These are phyloP conservation scores for Eciton burchellii DNA, from an alignment of 1,140 invertebrate genomes.

Conservation along the genomic window DNA sequence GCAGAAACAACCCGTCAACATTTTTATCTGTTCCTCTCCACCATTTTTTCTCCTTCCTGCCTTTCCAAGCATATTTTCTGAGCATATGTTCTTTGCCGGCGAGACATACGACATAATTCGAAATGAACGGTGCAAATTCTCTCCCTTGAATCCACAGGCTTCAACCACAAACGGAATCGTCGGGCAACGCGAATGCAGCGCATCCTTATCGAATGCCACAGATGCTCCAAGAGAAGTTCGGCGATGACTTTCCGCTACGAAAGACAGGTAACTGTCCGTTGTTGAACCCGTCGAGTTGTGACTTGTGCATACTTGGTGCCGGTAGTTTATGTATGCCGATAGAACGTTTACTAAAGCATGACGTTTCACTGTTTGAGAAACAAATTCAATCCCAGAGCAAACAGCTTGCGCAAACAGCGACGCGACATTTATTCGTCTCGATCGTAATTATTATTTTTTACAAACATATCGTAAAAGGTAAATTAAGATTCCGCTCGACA, in stretches of 20 bases:
- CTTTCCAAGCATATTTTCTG: too few species aligned
- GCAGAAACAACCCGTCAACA: too few species aligned
- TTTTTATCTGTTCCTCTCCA: too few species aligned
- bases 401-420: conserved; percentile 29
- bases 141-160: conserved; percentile 76
- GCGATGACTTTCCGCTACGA: conserved; percentile 94
- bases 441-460: conserved; percentile 19
- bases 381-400: conserved; percentile 35
- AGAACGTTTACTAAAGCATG: conserved; percentile 85
- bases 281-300: conserved; percentile 36
- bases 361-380: conserved; percentile 74
- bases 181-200: conserved; percentile 86
- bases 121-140: conserved; percentile 1
- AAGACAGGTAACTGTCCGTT: conserved; percentile 93
- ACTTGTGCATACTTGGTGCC: conserved; percentile 62
- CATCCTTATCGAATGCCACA: conserved; percentile 90
- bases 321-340: conserved; percentile 69
- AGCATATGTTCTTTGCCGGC: too few species aligned
- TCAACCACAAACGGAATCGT: conserved; percentile 82
- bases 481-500: neutral
- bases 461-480: conserved; percentile 6
- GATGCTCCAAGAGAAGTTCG: conserved; percentile 85
- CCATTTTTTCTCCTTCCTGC: conserved; percentile 25
- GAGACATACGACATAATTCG: conserved; percentile 58
- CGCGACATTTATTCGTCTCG: conserved; percentile 62